Base-by-base conservation (phyloP, 1,140 invertebrate species). In the Pteromalus puparum region DNA sequence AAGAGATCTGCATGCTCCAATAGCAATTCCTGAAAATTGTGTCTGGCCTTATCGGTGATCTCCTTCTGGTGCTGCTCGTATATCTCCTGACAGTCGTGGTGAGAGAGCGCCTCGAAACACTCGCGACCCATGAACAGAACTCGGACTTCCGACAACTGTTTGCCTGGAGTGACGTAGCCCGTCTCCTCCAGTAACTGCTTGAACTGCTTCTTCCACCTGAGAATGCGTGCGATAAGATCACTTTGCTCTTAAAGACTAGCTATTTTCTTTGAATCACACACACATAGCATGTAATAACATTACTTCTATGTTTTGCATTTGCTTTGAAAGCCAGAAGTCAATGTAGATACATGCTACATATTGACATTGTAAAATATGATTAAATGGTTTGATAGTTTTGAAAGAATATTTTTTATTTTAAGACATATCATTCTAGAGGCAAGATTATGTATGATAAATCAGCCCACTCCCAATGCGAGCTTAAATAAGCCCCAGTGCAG, bases 1-100 rank as follows among this genome's bases (percentile, higher is more conserved):
- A 99, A 99, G 75, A 99, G 93, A 92, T 98, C 97, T 0, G 98
- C 97, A 92, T 99, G 97, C 92, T 99, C 99, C 89, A 99, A 92
- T 73, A 99, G 93, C 72, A 99, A 92, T 94, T 99, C 98, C 93
- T 97, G 96, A 90, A 99, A 98, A 92, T 99, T 98, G 86, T 97
- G 96, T 91, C 98, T 98, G 42, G 98, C 98, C 89, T 96, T 96
- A 88, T 98, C 96, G 89, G 98, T 97, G 76, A 99, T 96, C 90
- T 98, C 97, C 87, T 96, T 95, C 93, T 99, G 98, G 93, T 99
- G 98, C 84, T 97, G 96, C 87, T 99, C 98, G 92, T 99, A 99
- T 88, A 99, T 98, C 88, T 97, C 95, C 89, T 97, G 96, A 89
- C 98, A 97, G 91, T 99, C 98, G 74, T 96, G 95, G 89, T 98